Conservation (phyloP, 2,888 invertebrate genomes). For the Mesochorus sp. region DNA sequence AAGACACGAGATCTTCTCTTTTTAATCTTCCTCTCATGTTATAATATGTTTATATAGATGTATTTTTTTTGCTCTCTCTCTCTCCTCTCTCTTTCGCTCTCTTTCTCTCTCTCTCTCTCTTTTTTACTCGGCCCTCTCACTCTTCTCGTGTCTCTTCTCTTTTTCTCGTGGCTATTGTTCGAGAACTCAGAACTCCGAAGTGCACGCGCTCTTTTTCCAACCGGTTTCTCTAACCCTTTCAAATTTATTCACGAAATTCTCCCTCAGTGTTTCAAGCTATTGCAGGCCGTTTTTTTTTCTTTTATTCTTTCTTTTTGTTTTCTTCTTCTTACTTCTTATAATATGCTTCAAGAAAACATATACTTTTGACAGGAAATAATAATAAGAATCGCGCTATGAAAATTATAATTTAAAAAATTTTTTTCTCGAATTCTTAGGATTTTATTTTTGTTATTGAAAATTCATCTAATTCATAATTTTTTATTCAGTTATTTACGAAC, state of each 20-base stretch:
- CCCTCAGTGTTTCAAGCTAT: slow-evolving; percentile 1
- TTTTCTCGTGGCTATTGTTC: slow-evolving; percentile 41
- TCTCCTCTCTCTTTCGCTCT: slow-evolving; percentile 15
- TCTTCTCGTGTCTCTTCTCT: slow-evolving; percentile 16
- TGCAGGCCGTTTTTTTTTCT: not conserved
- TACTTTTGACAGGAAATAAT: no score
- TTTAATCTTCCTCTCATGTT: slow-evolving; percentile 48
- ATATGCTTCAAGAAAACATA: no score
- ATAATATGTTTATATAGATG: slow-evolving; percentile 9
- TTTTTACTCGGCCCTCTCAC: slow-evolving; percentile 24
- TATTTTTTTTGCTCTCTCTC: slow-evolving; percentile 1
- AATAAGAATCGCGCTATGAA: no score
- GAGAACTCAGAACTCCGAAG: slow-evolving; percentile 20
- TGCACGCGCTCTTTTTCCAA: slow-evolving; percentile 37
- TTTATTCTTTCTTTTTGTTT: not conserved
- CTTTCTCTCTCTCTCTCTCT: slow-evolving; percentile 36
- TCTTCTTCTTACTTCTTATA: no score
- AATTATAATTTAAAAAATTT: no score
- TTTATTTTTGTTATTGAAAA: no score
- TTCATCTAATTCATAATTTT: no score
- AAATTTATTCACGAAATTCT: slow-evolving; percentile 1
- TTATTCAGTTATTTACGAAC: no score
- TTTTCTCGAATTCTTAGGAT: no score
- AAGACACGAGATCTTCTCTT: slow-evolving; percentile 45
- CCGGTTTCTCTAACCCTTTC: slow-evolving; percentile 23